Evolutionary conservation across 1,140 invertebrate species (phyloP).

Genomic region (Platorchestia sp.): DNA sequence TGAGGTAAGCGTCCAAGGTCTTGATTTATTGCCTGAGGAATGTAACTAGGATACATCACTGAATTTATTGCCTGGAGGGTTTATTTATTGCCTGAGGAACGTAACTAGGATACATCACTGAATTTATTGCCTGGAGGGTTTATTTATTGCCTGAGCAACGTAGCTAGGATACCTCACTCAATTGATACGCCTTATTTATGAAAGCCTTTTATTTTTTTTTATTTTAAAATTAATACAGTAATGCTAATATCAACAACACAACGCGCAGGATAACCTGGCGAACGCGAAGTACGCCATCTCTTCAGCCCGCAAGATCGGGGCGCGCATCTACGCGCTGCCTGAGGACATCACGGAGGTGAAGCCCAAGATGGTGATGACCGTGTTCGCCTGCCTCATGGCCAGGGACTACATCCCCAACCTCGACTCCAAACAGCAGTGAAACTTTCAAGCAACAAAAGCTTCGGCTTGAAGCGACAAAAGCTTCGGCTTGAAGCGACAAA

Average conservation of each 20-base stretch:
- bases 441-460: background rate
- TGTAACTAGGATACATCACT: too few relatives aligned
- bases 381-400: constrained; percentile 99
- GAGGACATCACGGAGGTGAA: constrained; percentile 99
- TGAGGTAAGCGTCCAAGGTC: constrained; percentile 83
- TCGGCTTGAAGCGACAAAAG: background rate
- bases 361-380: constrained; percentile 99
- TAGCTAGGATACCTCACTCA: too few relatives aligned
- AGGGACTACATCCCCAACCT: constrained; percentile 75
- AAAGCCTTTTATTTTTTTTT: too few relatives aligned
- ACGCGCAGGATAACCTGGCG: constrained; percentile 86
- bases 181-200: too few relatives aligned
- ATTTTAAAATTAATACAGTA: too few relatives aligned
- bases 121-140: too few relatives aligned
- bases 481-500: background rate
- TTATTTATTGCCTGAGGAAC: too few relatives aligned
- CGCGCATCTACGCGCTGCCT: constrained; percentile 97
- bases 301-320: constrained; percentile 96
- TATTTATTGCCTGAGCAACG: too few relatives aligned
- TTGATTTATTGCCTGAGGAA: too few relatives aligned
- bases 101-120: too few relatives aligned
- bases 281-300: constrained; percentile 99
- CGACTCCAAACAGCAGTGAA: constrained; percentile 14
- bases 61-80: too few relatives aligned
- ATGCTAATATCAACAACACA: too few relatives aligned